Conservation (phyloP, 2,888 invertebrate genomes). For the Beris morrisii region DNA sequence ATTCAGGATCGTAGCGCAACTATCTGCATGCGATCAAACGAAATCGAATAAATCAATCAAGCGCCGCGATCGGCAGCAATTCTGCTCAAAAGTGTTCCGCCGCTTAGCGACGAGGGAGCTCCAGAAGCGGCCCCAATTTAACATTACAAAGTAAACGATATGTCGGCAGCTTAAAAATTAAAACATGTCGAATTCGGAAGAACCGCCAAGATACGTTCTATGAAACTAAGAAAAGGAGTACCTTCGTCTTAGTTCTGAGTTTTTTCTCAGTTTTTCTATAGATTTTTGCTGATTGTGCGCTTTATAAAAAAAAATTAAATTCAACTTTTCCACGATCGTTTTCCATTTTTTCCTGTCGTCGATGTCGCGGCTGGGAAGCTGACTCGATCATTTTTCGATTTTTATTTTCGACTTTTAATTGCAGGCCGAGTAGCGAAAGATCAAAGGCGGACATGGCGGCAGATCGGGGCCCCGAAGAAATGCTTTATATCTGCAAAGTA, state of each 20-base stretch:
- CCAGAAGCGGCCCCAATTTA: conserved; percentile 7
- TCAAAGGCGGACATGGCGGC: conserved; percentile 25
- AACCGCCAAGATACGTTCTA: background rate
- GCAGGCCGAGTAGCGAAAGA: conserved; percentile 28
- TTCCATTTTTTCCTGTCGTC: conserved; percentile 18
- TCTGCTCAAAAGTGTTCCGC: background rate
- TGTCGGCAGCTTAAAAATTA: conserved; percentile 32
- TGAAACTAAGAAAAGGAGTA: background rate
- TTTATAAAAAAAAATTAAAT: background rate
- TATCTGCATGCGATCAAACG: conserved; percentile 30
- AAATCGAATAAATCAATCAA: conserved; percentile 31
- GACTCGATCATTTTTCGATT: conserved; percentile 7
- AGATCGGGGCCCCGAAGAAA: conserved; percentile 5
- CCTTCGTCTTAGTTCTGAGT: too few relatives aligned
- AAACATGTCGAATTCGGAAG: conserved; percentile 24
- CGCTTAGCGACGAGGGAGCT: conserved; percentile 6
- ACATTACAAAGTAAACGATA: conserved; percentile 27
- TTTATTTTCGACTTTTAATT: conserved; percentile 29
- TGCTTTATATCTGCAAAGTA: conserved; percentile 17
- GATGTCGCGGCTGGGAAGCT: conserved; percentile 8
- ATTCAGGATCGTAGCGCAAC: conserved; percentile 2
- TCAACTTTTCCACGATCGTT: conserved; percentile 30
- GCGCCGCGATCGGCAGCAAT: conserved; percentile 8
- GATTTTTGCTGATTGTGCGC: background rate
- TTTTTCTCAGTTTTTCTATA: background rate